A percentile compares a stretch with the other conserved stretches of the same genome.
These are phyloP conservation scores for Syritta pipiens DNA, from an alignment of 2,888 invertebrate species.

Conservation along the genomic window DNA sequence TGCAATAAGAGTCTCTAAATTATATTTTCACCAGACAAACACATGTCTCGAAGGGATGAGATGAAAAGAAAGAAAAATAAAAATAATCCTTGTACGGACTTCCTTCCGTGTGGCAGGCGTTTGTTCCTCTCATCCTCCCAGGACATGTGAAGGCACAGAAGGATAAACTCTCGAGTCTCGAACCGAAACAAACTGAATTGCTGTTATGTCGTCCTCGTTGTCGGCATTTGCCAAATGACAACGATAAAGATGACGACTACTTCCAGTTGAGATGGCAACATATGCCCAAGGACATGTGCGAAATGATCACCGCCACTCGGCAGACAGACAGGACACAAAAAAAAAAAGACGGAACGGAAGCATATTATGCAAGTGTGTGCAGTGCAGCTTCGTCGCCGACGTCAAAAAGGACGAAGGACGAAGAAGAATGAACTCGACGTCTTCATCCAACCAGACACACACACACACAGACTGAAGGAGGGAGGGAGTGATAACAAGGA, in stretches of 20 bases:
- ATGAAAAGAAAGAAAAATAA: constrained; percentile 17
- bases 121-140: too few species aligned
- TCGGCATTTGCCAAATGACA: too few species aligned
- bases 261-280: constrained; percentile 57
- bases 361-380: constrained; percentile 31
- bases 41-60: too few species aligned
- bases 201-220: too few species aligned
- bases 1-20: constrained; percentile 64
- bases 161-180: too few species aligned
- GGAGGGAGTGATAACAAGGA: constrained; percentile 27
- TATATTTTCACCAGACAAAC: constrained; percentile 57
- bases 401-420: constrained; percentile 9
- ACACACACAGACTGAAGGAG: too few species aligned
- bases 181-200: too few species aligned
- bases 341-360: constrained; percentile 29
- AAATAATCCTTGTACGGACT: neutral
- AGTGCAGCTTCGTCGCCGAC: too few species aligned
- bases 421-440: constrained; percentile 31
- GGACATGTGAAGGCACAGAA: too few species aligned
- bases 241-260: constrained; percentile 46
- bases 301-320: constrained; percentile 3
- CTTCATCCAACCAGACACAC: too few species aligned
- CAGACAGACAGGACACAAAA: constrained; percentile 18
- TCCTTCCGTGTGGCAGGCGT: constrained; percentile 13
- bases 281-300: constrained; percentile 50